phyloP scores from a whole-genome alignment of 2,797 vertebrate species.

The Notolabrus celidotus region DNA sequence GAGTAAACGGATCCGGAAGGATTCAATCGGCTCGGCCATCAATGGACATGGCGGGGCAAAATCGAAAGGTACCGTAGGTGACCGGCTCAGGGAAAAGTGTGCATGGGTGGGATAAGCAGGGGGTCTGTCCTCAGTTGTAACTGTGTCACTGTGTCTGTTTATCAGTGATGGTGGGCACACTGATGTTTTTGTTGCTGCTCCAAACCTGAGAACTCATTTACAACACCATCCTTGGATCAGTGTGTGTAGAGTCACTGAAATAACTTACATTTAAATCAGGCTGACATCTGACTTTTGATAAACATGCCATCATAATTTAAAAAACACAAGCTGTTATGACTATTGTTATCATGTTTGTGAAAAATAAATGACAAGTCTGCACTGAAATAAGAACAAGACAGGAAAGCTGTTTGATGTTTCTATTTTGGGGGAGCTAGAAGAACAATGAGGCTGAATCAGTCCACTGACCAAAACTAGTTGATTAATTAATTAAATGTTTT shows the following conservation, averaged over 20 bases:
- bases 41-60: constrained; percentile 88
- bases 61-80: constrained; percentile 90
- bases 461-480: neutral
- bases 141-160: constrained; percentile 32
- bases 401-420: neutral
- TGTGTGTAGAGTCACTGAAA: neutral
- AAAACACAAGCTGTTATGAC: neutral
- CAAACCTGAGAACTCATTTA: constrained; percentile 28
- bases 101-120: constrained; percentile 12
- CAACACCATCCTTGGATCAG: constrained; percentile 14
- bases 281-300: constrained; percentile 14
- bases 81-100: constrained; percentile 24
- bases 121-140: constrained; percentile 29
- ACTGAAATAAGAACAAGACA: neutral
- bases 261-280: constrained; percentile 8
- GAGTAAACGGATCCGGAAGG: constrained; percentile 97
- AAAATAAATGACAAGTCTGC: neutral
- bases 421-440: neutral
- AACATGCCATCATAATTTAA: neutral
- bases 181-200: constrained; percentile 28
- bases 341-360: neutral
- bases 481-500: too few species aligned
- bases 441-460: neutral
- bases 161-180: constrained; percentile 9
- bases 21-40: constrained; percentile 88